Evolutionary conservation across 2,888 invertebrate species (phyloP), one percentile per base, ranked within the genome.

Genomic region (Ernsta delagoae): DNA sequence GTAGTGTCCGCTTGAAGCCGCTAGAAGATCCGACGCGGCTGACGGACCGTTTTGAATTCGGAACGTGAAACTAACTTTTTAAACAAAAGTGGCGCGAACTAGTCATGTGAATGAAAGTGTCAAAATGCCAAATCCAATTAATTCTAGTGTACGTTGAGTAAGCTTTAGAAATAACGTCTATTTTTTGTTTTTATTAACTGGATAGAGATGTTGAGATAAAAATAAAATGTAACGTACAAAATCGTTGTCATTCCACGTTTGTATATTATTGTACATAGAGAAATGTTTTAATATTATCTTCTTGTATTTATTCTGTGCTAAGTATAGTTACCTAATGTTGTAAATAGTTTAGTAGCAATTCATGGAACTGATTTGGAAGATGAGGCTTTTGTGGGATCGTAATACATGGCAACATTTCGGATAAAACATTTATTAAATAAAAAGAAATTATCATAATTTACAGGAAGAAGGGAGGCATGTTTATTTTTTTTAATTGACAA

Each of bases 1-100:
- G 84, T 95, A 94, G 94, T 93, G 87, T 83, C 80, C 87, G 83
- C 81, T 89, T 74, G 84, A 90, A 77, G 83, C 86, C 86, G 87
- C 84, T 78, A 81, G 82, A 76, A 77, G 79, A 70, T 77, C 75
- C 70, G 77, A 79, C 72, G 79, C 76, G 75, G 85, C 81, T 70
- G 79, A 75, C 71, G 78, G 83, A 85, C 73, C 82, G 72, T 79
- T 78, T 74, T 77, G 71, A 77, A 66, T 65, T 71, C 63, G 60
- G 72, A 74, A 73, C 67, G 73, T 70, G 64, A 56, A 70, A 67
- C 70, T 59, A 50, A 65, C 63, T 53, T 70, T 70, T 79, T 82
- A 78, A 36, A 36, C 6, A 36, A 74, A 83, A 77, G 75, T 78
- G 73, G 74, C 76, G 75, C 72, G 76, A 78, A 79, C 77, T 75